phyloP scores from a whole-genome alignment of 2,113 vertebrate genomes.

The Lepisosteus osseus region DNA sequence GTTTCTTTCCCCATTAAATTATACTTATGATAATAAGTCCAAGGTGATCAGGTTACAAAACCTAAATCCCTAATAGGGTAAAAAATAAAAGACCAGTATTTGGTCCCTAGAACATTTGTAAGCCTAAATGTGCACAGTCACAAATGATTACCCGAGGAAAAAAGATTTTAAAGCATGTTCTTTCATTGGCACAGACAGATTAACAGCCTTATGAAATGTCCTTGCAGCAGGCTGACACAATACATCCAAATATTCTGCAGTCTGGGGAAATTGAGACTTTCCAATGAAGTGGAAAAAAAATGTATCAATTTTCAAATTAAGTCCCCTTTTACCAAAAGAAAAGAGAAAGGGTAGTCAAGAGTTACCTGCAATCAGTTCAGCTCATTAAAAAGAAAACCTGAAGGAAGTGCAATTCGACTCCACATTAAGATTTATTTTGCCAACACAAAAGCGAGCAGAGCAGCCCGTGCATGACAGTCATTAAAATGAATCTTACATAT shows the following conservation, averaged over 20 bases:
- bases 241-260: neutral
- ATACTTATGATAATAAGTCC: slow-evolving; percentile 60
- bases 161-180: neutral
- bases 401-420: slow-evolving; percentile 60
- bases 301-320: slow-evolving; percentile 5
- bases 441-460: slow-evolving; percentile 38
- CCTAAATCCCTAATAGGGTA: slow-evolving; percentile 57
- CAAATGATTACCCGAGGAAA: neutral
- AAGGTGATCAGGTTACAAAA: slow-evolving; percentile 55
- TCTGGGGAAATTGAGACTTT: neutral
- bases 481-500: slow-evolving; percentile 72
- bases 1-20: slow-evolving; percentile 48
- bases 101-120: no score
- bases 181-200: neutral
- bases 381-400: slow-evolving; percentile 36
- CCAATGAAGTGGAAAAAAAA: neutral
- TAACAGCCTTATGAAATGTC: slow-evolving; percentile 1
- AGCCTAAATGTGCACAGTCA: neutral
- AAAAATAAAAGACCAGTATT: neutral
- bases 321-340: neutral
- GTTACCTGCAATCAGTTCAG: slow-evolving; percentile 3
- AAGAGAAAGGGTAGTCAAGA: neutral
- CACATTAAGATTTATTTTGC: slow-evolving; percentile 66
- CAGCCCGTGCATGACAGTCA: slow-evolving; percentile 52
- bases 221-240: neutral